phyloP scores from a whole-genome alignment of 2,113 vertebrate species.

The Megalops atlanticus region DNA sequence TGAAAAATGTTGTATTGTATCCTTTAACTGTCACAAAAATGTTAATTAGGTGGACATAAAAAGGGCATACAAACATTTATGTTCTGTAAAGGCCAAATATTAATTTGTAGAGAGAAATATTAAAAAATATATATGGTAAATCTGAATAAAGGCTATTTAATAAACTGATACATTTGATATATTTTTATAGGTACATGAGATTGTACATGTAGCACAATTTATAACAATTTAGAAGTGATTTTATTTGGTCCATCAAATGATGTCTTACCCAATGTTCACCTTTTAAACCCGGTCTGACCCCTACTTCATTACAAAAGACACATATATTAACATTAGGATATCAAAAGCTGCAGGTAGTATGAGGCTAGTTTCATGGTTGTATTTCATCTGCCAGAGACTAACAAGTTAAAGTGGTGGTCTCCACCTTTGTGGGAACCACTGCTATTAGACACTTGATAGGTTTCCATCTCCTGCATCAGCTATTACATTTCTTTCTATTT shows the following conservation, averaged over 20 bases:
- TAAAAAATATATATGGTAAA: slow-evolving; percentile 17
- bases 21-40: not conserved
- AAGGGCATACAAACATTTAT: not conserved
- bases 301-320: not conserved
- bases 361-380: not conserved
- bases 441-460: not conserved
- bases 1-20: not conserved
- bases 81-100: slow-evolving; percentile 24
- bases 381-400: not conserved
- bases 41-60: slow-evolving; percentile 17
- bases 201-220: not conserved
- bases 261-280: not conserved
- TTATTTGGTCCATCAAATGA: not conserved
- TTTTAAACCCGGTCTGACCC: not conserved
- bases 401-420: not conserved
- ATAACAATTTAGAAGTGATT: slow-evolving; percentile 1
- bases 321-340: not conserved
- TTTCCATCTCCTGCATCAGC: not conserved
- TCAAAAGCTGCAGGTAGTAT: not conserved
- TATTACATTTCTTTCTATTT: not conserved
- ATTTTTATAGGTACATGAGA: slow-evolving; percentile 24
- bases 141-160: slow-evolving; percentile 7
- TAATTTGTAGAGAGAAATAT: not conserved
- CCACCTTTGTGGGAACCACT: not conserved
- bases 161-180: not conserved